Evolutionary conservation across 2,888 invertebrate genomes (phyloP), one percentile per base, ranked within the genome.

Genomic region (Laothoe populi): DNA sequence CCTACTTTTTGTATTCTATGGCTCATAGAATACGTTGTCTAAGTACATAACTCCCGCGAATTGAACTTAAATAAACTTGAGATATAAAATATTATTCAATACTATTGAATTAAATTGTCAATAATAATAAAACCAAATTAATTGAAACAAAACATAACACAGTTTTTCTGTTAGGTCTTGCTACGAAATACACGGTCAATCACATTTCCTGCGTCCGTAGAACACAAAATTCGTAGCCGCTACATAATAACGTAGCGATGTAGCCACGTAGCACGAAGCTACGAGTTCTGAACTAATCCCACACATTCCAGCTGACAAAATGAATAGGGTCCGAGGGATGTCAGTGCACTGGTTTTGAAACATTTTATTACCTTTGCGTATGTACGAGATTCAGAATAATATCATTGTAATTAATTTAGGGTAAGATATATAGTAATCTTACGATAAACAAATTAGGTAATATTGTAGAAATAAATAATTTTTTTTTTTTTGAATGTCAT

Each of bases 191-290:
- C 31, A 26, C 26, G 49, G 16, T n/a, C n/a, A n/a, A 24, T 35
- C 16, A 35, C 53, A 19, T 35, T 53, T 35, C 35, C 53, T 31
- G 35, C 19, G 46, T 13, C 8, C 49, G 60, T 53, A 61, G 42
- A 24, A 58, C 19, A 31, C 42, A 16, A 38, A 24, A 40, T 49
- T 11, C 16, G 53, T 61, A 42, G 53, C 10, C n/a, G 60, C 60
- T 61, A 61, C 60, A 40, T 4, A 11, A 11, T 4, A 10, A 11
- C 42, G 60, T 53, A 60, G 49, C 53, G 0, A 53, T 23, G 46
- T 57, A 57, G 57, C 57, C 8, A 1, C 38, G 61, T 61, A 61
- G 61, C 26, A 57, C 35, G 46, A 46, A 57, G 57, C 57, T 57
- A 61, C 61, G 57, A 45, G 11, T 59, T 58, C 57, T 58, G 19